Conservation (phyloP, 2,113 vertebrate genomes). For the Toxotes jaculatrix region DNA sequence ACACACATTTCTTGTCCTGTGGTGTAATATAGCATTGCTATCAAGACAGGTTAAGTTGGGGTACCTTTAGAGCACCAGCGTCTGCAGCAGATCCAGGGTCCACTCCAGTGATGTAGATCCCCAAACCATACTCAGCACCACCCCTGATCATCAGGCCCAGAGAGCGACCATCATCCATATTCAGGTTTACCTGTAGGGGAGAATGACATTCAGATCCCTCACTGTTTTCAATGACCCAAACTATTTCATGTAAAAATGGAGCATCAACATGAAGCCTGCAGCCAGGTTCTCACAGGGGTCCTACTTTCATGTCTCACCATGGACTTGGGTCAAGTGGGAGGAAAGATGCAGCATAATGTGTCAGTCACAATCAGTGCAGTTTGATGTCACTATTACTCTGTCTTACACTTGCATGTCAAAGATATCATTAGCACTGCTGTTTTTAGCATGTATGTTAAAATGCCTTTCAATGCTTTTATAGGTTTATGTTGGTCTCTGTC, state of each 20-base stretch:
- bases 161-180: conserved; percentile 91
- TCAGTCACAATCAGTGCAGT: conserved; percentile 1
- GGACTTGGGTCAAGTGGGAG: not conserved
- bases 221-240: not conserved
- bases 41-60: not conserved
- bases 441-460: not conserved
- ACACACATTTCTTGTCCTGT: not conserved
- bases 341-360: not conserved
- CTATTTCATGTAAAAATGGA: no score
- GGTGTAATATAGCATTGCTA: not conserved
- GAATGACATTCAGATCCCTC: not conserved
- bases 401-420: not conserved
- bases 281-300: not conserved
- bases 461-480: not conserved
- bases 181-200: conserved; percentile 89
- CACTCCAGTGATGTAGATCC: conserved; percentile 95
- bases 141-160: conserved; percentile 95
- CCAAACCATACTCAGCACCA: conserved; percentile 93
- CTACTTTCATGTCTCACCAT: not conserved
- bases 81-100: conserved; percentile 93
- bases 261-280: not conserved
- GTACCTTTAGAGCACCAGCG: conserved; percentile 91
- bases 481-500: not conserved
- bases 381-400: not conserved
- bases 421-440: not conserved